These are phyloP conservation scores for Clusia tigrina DNA, from an alignment of 2,888 invertebrate genomes.

Conservation along the genomic window DNA sequence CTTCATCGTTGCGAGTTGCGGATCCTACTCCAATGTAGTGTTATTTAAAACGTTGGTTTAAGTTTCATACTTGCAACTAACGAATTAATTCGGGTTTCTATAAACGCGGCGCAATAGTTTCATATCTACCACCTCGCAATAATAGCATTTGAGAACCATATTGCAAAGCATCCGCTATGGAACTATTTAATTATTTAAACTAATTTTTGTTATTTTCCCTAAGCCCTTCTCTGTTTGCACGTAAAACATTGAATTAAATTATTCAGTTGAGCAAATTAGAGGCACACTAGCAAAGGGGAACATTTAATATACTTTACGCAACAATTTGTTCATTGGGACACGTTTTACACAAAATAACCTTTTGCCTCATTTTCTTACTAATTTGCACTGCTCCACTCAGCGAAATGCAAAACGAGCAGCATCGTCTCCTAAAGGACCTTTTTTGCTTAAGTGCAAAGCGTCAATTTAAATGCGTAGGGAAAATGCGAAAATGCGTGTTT, in stretches of 20 bases:
- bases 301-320: too few species aligned
- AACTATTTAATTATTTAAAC: too few species aligned
- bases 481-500: slow-evolving; percentile 25
- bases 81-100: too few species aligned
- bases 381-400: neutral
- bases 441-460: slow-evolving; percentile 7
- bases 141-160: too few species aligned
- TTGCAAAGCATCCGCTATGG: too few species aligned
- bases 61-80: too few species aligned
- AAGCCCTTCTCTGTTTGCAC: slow-evolving; percentile 23
- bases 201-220: slow-evolving; percentile 10
- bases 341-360: slow-evolving; percentile 1
- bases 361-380: neutral
- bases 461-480: slow-evolving; percentile 22
- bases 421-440: neutral
- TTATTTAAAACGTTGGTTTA: too few species aligned
- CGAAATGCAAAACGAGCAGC: neutral
- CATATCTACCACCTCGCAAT: too few species aligned
- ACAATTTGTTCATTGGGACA: slow-evolving; percentile 4
- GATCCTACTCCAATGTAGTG: too few species aligned
- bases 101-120: too few species aligned
- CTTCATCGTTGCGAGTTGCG: too few species aligned
- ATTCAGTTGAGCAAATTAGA: slow-evolving; percentile 20
- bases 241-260: slow-evolving; percentile 25
- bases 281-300: neutral